Base-by-base conservation (phyloP, 1,140 invertebrate species). In the Dendroctonus ponderosae region DNA sequence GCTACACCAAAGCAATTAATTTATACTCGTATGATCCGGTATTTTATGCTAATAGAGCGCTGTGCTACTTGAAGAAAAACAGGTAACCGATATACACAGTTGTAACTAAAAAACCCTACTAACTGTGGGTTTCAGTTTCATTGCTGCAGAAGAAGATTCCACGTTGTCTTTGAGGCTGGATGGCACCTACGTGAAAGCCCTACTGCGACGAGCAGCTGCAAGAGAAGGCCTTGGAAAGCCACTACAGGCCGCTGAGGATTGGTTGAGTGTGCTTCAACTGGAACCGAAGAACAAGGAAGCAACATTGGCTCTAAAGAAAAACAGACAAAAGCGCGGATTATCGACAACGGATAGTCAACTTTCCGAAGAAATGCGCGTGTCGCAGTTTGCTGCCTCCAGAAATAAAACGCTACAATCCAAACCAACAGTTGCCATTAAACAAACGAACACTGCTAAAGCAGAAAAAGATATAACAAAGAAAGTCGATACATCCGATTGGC, bases 21-120 rank as follows among this genome's bases (percentile, higher is more conserved):
- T 78, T 86, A 44, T 90, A 92, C 76, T 84, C 89, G 7, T 82
- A 86, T 65, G 93, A 96, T 80, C 85, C 93, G 6, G 82, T 92
- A 6, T 90, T 91, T 74, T 93, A 86, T 76, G 91, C 92, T 7
- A 97, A 97, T 80, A 82, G 95, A 74, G 94, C 92, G 7, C 83
- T 96, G 64, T 95, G 94, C 70, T 87, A 91, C 70, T 80, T 97
- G 8, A 96, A 95, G 78, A 84, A 88, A 71, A 84, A 93, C 69
- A 87, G 89, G 92, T 96, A 83, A 80, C 80, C 38, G 14, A 6
- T 48, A 48, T 48, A 48, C 5, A 6, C 5, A 48, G 46, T 48
- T 11, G 11, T 48, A 48, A 7, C 46, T 48, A 7, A 48, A 48
- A n/a, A 7, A 7, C 5, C 11, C 46, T 14, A 48, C 5, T 48